Evolutionary conservation across 2,113 vertebrate species (phyloP), one percentile per base, ranked within the genome.

Genomic region (Apus apus): DNA sequence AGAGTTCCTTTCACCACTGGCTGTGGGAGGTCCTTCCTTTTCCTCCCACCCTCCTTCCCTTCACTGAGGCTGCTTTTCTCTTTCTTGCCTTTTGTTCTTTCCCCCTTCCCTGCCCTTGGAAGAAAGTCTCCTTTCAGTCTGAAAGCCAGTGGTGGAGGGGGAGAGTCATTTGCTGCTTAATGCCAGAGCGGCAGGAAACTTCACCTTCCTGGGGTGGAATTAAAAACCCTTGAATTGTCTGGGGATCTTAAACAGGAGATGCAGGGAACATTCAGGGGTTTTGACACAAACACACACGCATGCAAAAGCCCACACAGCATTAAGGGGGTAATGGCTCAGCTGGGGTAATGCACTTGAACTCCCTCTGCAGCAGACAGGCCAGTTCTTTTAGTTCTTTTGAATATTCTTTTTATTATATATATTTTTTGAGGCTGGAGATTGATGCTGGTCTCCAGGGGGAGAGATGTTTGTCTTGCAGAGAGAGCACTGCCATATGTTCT

Each of bases 161-260:
- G 90, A 94, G 91, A 94, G 82, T 90, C 51, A 71, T 94, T 87
- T 89, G 91, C 51, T 53, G 46, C 81, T 96, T 77, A 97, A 83
- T 96, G 77, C 92, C 36, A 21, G 94, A 94, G 70, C 66, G 29
- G 79, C 71, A 85, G 93, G 90, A 95, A 92, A 92, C 93, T 79
- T 96, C 84, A 93, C 57, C 77, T 96, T 97, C 97, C 93, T 89
- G 77, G 95, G 81, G 75, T 90, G 87, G 83, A 96, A 97, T 87
- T 94, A 90, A 95, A 94, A 90, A 85, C 1, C 15, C 94, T 90
- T 74, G 85, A 95, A 97, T 96, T 80, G 89, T 96, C 93, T 97
- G 90, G 76, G 64, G 88, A 94, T 92, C 60, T 94, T 36, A 86
- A 97, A 92, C 95, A 96, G 96, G 83, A 84, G 92, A 91, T 90